A percentile compares a stretch with the other conserved stretches of the same genome.
Evolutionary conservation across 1,140 invertebrate genomes (phyloP).

Genomic region (Ctenoplectra terminalis): DNA sequence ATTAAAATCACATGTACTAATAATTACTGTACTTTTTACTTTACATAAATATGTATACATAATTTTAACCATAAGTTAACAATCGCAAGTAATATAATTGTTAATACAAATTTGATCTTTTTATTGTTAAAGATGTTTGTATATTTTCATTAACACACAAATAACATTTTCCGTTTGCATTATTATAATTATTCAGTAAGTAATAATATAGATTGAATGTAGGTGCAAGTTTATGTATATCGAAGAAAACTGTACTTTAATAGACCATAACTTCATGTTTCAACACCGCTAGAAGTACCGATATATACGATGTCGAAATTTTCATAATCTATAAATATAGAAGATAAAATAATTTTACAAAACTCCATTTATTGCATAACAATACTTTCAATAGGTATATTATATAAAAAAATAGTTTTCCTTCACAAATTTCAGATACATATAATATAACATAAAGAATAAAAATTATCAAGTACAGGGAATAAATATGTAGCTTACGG

Average conservation of each 20-base stretch:
- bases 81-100: neutral
- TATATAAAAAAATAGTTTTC: neutral
- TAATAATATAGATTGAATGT: neutral
- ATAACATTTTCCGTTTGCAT: neutral
- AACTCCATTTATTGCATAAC: rapidly evolving
- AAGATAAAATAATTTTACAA: neutral
- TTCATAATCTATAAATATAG: slow-evolving; percentile 49
- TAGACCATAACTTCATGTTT: neutral
- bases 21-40: too few relatives aligned
- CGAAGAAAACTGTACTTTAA: neutral
- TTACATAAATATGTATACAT: too few relatives aligned
- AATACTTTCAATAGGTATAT: neutral
- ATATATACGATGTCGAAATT: slow-evolving; percentile 55
- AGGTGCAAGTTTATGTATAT: neutral
- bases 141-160: neutral
- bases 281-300: slow-evolving; percentile 47
- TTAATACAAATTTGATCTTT: neutral
- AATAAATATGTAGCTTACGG: too few relatives aligned
- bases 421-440: neutral
- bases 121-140: neutral
- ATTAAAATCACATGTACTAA: too few relatives aligned
- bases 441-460: too few relatives aligned
- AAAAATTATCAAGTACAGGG: neutral
- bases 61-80: neutral
- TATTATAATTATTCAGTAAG: neutral